Conservation (phyloP, 2,888 invertebrate genomes). For the Chrysolina oricalcia region DNA sequence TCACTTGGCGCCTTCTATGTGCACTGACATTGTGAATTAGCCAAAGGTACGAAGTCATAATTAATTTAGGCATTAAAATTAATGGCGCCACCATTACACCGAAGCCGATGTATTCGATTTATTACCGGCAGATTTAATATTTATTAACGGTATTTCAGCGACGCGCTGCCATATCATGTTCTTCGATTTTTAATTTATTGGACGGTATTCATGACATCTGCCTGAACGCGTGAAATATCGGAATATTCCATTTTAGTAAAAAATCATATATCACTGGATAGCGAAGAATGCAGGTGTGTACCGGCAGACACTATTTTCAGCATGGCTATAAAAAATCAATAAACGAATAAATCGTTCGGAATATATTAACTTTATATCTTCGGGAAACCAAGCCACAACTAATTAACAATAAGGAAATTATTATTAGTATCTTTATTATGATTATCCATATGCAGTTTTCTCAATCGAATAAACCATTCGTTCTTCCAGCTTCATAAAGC, state of each 20-base stretch:
- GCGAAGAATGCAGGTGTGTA: background rate
- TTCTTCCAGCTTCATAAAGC: too few species aligned
- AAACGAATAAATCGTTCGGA: too few species aligned
- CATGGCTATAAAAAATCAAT: background rate
- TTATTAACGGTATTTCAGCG: conserved; percentile 15
- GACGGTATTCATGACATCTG: conserved; percentile 9
- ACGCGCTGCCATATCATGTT: background rate
- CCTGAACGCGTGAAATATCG: background rate
- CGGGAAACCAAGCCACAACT: too few species aligned
- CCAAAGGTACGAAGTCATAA: background rate
- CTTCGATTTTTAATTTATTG: conserved; percentile 13
- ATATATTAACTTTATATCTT: too few species aligned
- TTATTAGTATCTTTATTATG: too few species aligned
- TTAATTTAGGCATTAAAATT: conserved; percentile 3
- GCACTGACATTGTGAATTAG: background rate
- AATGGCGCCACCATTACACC: conserved; percentile 2
- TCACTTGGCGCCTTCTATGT: background rate
- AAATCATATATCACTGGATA: background rate
- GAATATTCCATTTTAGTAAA: background rate
- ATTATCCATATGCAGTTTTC: too few species aligned
- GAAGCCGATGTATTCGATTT: conserved; percentile 4
- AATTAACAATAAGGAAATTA: too few species aligned
- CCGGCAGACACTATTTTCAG: background rate
- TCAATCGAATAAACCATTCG: too few species aligned
- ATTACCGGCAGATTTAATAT: conserved; percentile 2